Evolutionary conservation across 2,113 vertebrate genomes (phyloP).

Genomic region (Plecotus auritus): DNA sequence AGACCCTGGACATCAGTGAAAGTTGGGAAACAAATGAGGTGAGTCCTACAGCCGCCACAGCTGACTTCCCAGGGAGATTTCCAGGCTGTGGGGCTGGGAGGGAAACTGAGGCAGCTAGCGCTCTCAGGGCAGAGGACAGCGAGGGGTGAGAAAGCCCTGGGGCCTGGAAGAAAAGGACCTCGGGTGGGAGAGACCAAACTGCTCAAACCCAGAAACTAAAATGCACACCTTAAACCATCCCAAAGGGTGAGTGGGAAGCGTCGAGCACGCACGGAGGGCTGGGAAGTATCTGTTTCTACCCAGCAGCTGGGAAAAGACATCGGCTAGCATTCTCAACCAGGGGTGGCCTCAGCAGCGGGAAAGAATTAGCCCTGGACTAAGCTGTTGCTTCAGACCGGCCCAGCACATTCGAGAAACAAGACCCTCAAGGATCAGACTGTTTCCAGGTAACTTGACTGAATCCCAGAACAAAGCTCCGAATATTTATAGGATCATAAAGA

Average conservation of each 20-base stretch:
- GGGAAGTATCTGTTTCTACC: neutral
- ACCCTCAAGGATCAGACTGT: neutral
- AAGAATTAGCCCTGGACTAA: neutral
- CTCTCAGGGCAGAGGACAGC: neutral
- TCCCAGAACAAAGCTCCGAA: neutral
- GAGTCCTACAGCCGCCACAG: fast-evolving
- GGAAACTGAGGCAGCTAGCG: neutral
- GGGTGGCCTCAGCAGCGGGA: neutral
- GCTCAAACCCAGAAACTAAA: neutral
- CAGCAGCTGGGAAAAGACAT: neutral
- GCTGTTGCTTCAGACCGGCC: neutral
- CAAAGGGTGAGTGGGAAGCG: neutral
- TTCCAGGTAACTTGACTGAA: conserved; percentile 15
- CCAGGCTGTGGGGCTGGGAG: too few relatives aligned
- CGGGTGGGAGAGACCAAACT: neutral
- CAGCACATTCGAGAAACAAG: neutral
- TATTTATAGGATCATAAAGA: neutral
- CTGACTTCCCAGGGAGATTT: neutral
- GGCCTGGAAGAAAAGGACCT: neutral
- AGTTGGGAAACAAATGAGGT: fast-evolving
- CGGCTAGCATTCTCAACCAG: neutral
- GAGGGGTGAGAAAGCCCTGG: neutral
- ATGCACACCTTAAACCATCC: neutral
- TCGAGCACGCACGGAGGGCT: fast-evolving
- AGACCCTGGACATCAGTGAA: neutral